Evolutionary conservation across 92 coral and sea anemone species (phyloP), one percentile per base, ranked within the genome.

Genomic region (Hydrozoanthus gracilis): DNA sequence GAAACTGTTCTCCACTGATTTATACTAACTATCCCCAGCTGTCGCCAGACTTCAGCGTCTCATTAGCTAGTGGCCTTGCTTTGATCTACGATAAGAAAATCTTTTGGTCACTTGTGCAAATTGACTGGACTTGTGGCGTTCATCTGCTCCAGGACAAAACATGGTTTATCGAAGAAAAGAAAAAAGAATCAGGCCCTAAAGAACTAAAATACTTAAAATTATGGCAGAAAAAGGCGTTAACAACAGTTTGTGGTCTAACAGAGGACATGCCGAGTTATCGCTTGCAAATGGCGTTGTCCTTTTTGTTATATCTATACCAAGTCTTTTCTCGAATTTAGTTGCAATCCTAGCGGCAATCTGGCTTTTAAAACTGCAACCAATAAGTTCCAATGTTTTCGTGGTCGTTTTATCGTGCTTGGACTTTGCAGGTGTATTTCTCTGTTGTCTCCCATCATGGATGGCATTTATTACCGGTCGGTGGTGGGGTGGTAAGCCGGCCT

Each of bases 361-460:
- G 83, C 18, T 78, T 35, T 44, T 78, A 48, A 78, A 78, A 18
- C 27, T 78, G 18, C 83, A 78, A 18, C 83, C 83, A 61, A 70
- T 78, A 0, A 78, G 83, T 55, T 49, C 83, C 4, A 78, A 78
- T 44, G 48, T 78, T 46, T 78, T 78, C 44, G 83, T 78, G 6
- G 71, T 78, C 4, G 71, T 64, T 2, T 47, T 78, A 48, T 60
- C 83, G 8, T 78, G 71, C 15, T 6, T 78, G 14, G 83, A 78
- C 20, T 58, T 78, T 17, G 72, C 52, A 1, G 83, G 55, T 3
- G 10, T 78, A 3, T 6, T 78, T 6, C 44, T 70, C 4, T 78
- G 83, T 44, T 61, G 51, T 46, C 20, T 78, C 0, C 83, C 83
- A 44, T 78, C 70, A 2, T 78, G 83, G 83, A 9, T 78, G 69